Conservation (phyloP, 2,888 invertebrate species). For the Hedya salicella region DNA sequence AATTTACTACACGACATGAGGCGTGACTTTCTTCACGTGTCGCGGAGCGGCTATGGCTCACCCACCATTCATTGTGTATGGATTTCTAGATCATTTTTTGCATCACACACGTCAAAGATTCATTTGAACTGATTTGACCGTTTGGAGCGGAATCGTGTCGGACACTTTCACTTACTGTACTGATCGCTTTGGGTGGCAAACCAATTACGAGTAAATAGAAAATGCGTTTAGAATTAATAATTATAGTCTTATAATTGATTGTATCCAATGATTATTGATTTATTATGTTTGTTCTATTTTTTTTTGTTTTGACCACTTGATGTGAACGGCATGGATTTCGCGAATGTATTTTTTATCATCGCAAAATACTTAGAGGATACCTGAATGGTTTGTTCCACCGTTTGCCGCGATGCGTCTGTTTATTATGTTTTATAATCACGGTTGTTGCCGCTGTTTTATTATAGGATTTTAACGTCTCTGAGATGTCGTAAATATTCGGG, state of each 20-base stretch:
- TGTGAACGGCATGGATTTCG: not conserved
- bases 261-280: slow-evolving; percentile 12
- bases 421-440: slow-evolving; percentile 12
- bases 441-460: slow-evolving; percentile 3
- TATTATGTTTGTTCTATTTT: not conserved
- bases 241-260: slow-evolving; percentile 24
- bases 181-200: slow-evolving; percentile 42
- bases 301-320: not conserved
- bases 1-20: slow-evolving; percentile 9
- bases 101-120: slow-evolving; percentile 40
- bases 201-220: slow-evolving; percentile 39
- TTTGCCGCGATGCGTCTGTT: not conserved
- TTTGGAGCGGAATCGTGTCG: slow-evolving; percentile 35
- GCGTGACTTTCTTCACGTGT: slow-evolving; percentile 18
- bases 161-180: slow-evolving; percentile 44
- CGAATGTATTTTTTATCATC: slow-evolving; percentile 2
- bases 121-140: slow-evolving; percentile 36
- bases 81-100: slow-evolving; percentile 44
- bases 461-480: slow-evolving; percentile 1
- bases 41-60: slow-evolving; percentile 14
- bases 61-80: slow-evolving; percentile 34
- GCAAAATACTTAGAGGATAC: not conserved
- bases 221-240: slow-evolving; percentile 32
- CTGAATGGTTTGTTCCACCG: not conserved
- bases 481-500: slow-evolving; percentile 23